These are phyloP conservation scores for Hypomecis punctinalis DNA, from an alignment of 2,888 invertebrate species.

Conservation along the genomic window DNA sequence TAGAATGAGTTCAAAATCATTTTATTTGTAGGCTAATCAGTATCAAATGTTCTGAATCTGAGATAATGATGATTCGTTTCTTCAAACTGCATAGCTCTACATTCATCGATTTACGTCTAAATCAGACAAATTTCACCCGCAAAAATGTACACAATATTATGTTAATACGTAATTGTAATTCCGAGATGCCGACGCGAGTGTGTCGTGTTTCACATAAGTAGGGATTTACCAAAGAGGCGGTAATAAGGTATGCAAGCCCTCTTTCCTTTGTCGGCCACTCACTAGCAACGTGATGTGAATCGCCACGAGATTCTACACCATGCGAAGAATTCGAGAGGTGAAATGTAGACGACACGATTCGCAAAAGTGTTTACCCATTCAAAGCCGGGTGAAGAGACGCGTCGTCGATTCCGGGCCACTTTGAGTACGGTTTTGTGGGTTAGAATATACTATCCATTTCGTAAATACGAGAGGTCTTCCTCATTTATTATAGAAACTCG, in stretches of 20 bases:
- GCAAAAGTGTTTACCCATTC: conserved; percentile 70
- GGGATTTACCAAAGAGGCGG: conserved; percentile 82
- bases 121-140: conserved; percentile 16
- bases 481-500: conserved; percentile 79
- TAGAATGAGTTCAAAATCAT: too few species aligned
- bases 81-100: background rate
- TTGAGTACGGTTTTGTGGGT: conserved; percentile 53
- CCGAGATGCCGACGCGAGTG: conserved; percentile 68
- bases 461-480: conserved; percentile 60
- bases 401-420: conserved; percentile 50
- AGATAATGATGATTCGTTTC: too few species aligned
- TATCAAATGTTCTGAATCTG: too few species aligned
- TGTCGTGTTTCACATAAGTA: conserved; percentile 80
- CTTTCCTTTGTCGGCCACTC: conserved; percentile 84
- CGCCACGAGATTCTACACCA: conserved; percentile 72
- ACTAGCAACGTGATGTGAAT: conserved; percentile 81
- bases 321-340: conserved; percentile 67
- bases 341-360: conserved; percentile 67
- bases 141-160: conserved; percentile 53
- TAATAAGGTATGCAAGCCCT: conserved; percentile 84
- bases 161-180: conserved; percentile 72
- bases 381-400: conserved; percentile 53
- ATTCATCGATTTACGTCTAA: background rate
- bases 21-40: too few species aligned
- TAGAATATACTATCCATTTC: conserved; percentile 55